Evolutionary conservation across 2,888 invertebrate genomes (phyloP).

Genomic region (Hirtodrosophila cameraria): DNA sequence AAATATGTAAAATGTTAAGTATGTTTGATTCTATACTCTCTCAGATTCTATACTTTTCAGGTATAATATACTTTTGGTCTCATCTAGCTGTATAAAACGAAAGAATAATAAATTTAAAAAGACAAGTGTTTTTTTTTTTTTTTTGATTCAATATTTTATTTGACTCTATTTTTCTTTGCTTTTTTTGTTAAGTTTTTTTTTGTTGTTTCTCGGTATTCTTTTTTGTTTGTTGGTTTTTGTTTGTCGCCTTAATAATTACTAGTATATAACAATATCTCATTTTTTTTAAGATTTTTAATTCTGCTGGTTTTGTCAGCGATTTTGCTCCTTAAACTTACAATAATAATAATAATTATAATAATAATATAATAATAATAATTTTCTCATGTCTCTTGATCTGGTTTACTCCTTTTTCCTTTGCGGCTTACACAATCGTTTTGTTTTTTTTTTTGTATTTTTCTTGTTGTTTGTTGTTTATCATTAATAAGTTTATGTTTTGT

Average conservation of each 20-base stretch:
- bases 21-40: no score
- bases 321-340: slow-evolving; percentile 78
- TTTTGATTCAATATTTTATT: slow-evolving; percentile 78
- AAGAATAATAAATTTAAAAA: slow-evolving; percentile 1
- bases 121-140: slow-evolving; percentile 31
- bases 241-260: slow-evolving; percentile 81
- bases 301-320: slow-evolving; percentile 82
- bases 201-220: no score
- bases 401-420: slow-evolving; percentile 62
- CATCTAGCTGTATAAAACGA: no score
- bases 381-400: slow-evolving; percentile 76
- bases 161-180: slow-evolving; percentile 75
- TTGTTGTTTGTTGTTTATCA: slow-evolving; percentile 29
- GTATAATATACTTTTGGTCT: no score
- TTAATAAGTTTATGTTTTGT: slow-evolving; percentile 56
- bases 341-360: slow-evolving; percentile 67
- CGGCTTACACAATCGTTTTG: slow-evolving; percentile 57
- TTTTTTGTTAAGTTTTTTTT: slow-evolving; percentile 73
- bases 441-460: slow-evolving; percentile 18
- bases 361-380: slow-evolving; percentile 75
- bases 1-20: no score
- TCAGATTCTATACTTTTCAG: no score
- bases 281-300: slow-evolving; percentile 80
- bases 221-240: slow-evolving; percentile 71
- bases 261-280: slow-evolving; percentile 82